Evolutionary conservation across 2,113 vertebrate genomes (phyloP).

Genomic region (Cephalopholis sonnerati): DNA sequence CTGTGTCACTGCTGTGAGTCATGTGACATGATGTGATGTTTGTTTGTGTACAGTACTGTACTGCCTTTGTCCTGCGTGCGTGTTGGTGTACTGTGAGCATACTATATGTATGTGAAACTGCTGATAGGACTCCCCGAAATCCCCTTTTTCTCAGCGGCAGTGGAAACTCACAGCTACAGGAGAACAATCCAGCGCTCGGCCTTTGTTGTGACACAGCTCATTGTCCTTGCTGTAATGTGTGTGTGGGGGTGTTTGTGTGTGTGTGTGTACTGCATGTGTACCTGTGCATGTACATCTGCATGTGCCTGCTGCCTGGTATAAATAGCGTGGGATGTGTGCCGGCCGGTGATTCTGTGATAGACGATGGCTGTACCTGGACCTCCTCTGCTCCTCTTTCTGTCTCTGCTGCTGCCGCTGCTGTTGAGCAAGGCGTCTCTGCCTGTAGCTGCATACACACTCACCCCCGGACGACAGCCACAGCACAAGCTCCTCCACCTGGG

Average conservation of each 20-base stretch:
- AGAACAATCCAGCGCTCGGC: constrained; percentile 80
- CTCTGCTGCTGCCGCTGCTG: constrained; percentile 69
- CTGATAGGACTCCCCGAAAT: constrained; percentile 78
- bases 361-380: constrained; percentile 69
- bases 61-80: constrained; percentile 53
- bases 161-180: constrained; percentile 68
- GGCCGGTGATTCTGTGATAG: constrained; percentile 69
- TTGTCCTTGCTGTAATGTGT: constrained; percentile 75
- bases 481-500: constrained; percentile 81
- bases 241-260: constrained; percentile 31
- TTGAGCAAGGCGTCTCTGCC: constrained; percentile 71
- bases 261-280: constrained; percentile 39
- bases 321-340: constrained; percentile 56
- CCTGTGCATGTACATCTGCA: constrained; percentile 44
- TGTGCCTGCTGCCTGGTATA: constrained; percentile 68
- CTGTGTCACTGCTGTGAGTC: constrained; percentile 37
- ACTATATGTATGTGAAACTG: constrained; percentile 73
- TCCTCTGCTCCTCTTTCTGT: constrained; percentile 65
- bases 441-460: constrained; percentile 70
- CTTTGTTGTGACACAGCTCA: constrained; percentile 66
- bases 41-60: constrained; percentile 54
- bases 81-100: constrained; percentile 56
- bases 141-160: constrained; percentile 64
- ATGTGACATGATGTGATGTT: constrained; percentile 62
- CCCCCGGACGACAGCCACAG: constrained; percentile 63